Percentiles rank a stretch among this genome's conserved stretches.
phyloP scores from a whole-genome alignment of 2,113 vertebrate species.

The Limanda limanda region DNA sequence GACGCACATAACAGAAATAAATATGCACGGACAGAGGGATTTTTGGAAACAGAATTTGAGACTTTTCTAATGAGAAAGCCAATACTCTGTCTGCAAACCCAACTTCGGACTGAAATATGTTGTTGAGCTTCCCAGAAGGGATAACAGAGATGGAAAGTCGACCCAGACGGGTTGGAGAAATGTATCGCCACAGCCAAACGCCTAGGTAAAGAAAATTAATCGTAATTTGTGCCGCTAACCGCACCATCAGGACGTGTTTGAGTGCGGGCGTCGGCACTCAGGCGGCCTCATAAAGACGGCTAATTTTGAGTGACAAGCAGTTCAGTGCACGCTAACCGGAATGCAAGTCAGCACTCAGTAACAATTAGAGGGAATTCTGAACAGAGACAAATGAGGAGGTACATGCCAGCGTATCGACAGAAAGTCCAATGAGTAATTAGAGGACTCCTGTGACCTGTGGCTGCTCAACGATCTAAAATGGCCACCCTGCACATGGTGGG shows the following conservation, averaged over 20 bases:
- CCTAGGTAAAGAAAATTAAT: slow-evolving; percentile 54
- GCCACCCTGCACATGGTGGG: slow-evolving; percentile 20
- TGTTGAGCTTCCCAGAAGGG: slow-evolving; percentile 55
- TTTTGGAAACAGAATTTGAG: slow-evolving; percentile 26
- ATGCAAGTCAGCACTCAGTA: slow-evolving; percentile 64
- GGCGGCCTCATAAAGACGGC: slow-evolving; percentile 22
- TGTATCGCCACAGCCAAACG: slow-evolving; percentile 31
- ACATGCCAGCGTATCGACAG: slow-evolving; percentile 49
- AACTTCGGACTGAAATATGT: slow-evolving; percentile 44
- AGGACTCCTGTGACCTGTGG: slow-evolving; percentile 38
- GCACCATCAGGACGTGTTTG: slow-evolving; percentile 24
- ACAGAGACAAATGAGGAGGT: slow-evolving; percentile 52
- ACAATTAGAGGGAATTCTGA: slow-evolving; percentile 66
- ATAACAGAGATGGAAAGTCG: slow-evolving; percentile 50
- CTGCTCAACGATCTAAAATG: slow-evolving; percentile 42
- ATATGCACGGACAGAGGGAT: slow-evolving; percentile 39
- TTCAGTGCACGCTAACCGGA: slow-evolving; percentile 31
- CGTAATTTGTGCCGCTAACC: slow-evolving; percentile 53
- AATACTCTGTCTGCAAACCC: slow-evolving; percentile 53
- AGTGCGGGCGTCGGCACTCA: slow-evolving; percentile 1
- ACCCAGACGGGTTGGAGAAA: slow-evolving; percentile 45
- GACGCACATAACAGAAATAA: slow-evolving; percentile 53
- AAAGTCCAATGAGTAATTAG: slow-evolving; percentile 54
- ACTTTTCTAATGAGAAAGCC: slow-evolving; percentile 66
- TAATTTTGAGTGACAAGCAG: slow-evolving; percentile 60